Base-by-base conservation (phyloP, 2,113 vertebrate genomes). In the Pagrus major region DNA sequence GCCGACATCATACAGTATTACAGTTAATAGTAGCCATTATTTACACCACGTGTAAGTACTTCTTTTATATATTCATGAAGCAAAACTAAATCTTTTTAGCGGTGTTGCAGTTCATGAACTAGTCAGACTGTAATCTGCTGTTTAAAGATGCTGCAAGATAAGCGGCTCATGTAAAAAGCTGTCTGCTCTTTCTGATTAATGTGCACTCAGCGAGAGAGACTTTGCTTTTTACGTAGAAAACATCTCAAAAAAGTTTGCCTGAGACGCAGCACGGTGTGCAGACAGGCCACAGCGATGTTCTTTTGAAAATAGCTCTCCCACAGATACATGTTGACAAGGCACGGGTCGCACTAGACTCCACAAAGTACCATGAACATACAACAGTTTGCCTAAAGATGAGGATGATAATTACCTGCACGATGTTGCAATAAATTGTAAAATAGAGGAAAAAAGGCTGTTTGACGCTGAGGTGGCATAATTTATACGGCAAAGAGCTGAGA, bases 331-430 rank as follows among this genome's bases (percentile, higher is more conserved):
- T 46, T 5, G 44, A 46, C 25, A 35, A 67, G 51, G 27, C 39
- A 27, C 4, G n/a, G 42, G 70, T 72, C 9, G 5, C 14, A 61
- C 49, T 23, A 21, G n/a, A 10, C 73, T 10, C 44, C 20, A 76
- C 51, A 69, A 77, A 74, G 55, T 27, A 47, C 33, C 12, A 44
- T 55, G 11, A 29, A 71, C 71, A 56, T 16, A 33, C 6, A 23
- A 42, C 33, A 52, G 37, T 71, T 77, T 74, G 37, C 33, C 18
- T 46, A 20, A 47, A 78, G 47, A 73, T 65, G 16, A 73, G 25
- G 63, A 71, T 65, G 47, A 75, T 65, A 68, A 80, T 78, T 74
- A 82, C 5, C 31, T 56, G 25, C 47, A 42, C 7, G 37, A 25
- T 77, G 52, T 70, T 49, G 39, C 14, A 52, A 47, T 55, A 52